These are phyloP conservation scores for Vulpes lagopus DNA, from an alignment of 2,113 vertebrate species.

Conservation along the genomic window DNA sequence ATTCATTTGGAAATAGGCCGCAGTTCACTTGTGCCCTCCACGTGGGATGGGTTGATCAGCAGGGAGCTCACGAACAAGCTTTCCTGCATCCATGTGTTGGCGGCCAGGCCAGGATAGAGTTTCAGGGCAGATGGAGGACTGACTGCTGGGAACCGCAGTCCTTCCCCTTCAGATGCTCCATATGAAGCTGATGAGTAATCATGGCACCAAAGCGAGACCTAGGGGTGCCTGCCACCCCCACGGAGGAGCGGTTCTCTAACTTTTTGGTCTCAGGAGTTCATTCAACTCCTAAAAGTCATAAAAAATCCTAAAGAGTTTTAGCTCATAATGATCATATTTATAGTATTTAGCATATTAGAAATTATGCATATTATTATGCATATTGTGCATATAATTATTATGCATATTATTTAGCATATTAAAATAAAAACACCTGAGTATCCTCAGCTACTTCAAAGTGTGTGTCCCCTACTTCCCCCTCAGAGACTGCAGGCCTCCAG, in stretches of 20 bases:
- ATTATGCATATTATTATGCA: neutral
- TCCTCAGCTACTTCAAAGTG: neutral
- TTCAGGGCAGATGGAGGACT: accelerated
- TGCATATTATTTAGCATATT: neutral
- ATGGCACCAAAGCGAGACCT: neutral
- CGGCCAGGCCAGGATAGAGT: accelerated
- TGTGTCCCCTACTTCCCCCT: neutral
- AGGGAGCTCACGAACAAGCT: neutral
- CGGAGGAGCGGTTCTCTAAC: neutral
- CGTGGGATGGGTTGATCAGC: neutral
- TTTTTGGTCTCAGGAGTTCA: neutral
- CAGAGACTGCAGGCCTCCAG: too few species aligned
- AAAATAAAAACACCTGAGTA: neutral
- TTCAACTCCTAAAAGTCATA: neutral
- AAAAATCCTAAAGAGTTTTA: neutral
- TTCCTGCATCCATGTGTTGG: neutral
- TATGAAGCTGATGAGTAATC: neutral
- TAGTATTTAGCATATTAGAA: neutral
- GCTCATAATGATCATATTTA: neutral
- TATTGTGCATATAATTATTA: too few species aligned
- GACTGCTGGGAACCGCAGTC: accelerated
- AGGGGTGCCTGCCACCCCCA: neutral
- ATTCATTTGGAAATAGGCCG: neutral
- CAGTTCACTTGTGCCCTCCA: too few species aligned
- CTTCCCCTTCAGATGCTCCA: too few species aligned